Evolutionary conservation across 2,888 invertebrate species (phyloP).

Genomic region (Phalera bucephala): DNA sequence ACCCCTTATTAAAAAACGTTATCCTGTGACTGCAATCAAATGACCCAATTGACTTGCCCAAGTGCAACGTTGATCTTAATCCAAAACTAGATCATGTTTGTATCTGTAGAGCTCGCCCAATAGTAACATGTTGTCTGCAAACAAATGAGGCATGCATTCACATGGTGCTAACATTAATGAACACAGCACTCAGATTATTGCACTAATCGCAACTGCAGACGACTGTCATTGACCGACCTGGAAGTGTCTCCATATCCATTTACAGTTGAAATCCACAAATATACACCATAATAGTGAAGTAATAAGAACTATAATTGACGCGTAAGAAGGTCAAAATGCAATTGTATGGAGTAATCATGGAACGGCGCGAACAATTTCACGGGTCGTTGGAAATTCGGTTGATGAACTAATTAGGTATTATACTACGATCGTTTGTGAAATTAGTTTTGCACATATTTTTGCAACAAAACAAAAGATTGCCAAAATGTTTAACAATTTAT

Average conservation of each 20-base stretch:
- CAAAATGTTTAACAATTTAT: no score
- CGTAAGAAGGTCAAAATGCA: conserved; percentile 31
- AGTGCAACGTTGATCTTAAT: conserved; percentile 51
- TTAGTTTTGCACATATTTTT: no score
- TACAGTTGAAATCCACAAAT: conserved; percentile 15
- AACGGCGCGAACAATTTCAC: conserved; percentile 53
- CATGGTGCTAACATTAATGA: conserved; percentile 50
- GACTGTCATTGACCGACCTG: conserved; percentile 65
- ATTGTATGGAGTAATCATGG: conserved; percentile 52
- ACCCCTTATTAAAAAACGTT: background rate
- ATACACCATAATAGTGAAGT: conserved; percentile 16
- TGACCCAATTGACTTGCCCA: conserved; percentile 42
- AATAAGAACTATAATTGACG: conserved; percentile 14
- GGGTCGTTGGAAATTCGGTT: conserved; percentile 46
- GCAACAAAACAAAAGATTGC: no score
- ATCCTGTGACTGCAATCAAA: conserved; percentile 25
- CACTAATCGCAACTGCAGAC: conserved; percentile 65
- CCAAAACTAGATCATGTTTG: conserved; percentile 43
- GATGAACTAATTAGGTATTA: conserved; percentile 33
- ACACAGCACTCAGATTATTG: conserved; percentile 47
- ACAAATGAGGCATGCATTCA: conserved; percentile 42
- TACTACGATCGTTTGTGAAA: no score
- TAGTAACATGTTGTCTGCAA: conserved; percentile 36
- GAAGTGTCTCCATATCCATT: conserved; percentile 22
- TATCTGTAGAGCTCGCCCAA: conserved; percentile 19